Conservation (phyloP, 2,113 vertebrate genomes). For the Marmota monax region DNA sequence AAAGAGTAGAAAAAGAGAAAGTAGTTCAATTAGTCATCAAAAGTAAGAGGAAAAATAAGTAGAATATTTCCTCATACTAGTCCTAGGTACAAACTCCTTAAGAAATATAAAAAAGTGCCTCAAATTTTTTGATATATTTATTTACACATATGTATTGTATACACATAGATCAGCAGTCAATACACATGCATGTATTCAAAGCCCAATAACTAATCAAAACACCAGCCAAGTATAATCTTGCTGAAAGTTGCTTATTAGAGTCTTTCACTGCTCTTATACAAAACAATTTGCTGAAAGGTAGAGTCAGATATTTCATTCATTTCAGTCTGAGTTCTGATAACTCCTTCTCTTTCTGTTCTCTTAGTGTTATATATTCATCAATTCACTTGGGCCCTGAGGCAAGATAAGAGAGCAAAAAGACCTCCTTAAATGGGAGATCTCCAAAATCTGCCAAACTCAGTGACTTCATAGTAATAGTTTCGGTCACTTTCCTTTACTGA, state of each 20-base stretch:
- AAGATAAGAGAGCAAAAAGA: slow-evolving; percentile 58
- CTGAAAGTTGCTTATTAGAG: slow-evolving; percentile 8
- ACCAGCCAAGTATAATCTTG: background rate
- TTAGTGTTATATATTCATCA: slow-evolving; percentile 56
- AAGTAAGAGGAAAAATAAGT: background rate
- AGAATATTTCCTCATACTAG: background rate
- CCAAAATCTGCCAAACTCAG: slow-evolving; percentile 29
- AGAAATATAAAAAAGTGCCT: background rate
- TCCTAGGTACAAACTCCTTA: background rate
- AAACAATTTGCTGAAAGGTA: background rate
- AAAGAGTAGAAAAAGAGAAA: background rate
- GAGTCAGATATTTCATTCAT: slow-evolving; percentile 33
- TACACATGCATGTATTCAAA: background rate
- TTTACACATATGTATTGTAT: background rate
- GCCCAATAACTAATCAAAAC: background rate
- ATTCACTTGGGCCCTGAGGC: slow-evolving; percentile 66
- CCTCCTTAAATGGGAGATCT: slow-evolving; percentile 45
- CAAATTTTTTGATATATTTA: background rate
- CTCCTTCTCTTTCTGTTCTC: background rate
- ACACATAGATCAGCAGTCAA: background rate
- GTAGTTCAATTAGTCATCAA: background rate
- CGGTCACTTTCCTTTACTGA: slow-evolving; percentile 68
- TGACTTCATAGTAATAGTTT: slow-evolving; percentile 57
- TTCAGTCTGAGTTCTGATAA: background rate
- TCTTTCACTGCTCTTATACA: background rate